Conservation (phyloP, 2,888 invertebrate species). For the Tolmerus cingulatus region DNA sequence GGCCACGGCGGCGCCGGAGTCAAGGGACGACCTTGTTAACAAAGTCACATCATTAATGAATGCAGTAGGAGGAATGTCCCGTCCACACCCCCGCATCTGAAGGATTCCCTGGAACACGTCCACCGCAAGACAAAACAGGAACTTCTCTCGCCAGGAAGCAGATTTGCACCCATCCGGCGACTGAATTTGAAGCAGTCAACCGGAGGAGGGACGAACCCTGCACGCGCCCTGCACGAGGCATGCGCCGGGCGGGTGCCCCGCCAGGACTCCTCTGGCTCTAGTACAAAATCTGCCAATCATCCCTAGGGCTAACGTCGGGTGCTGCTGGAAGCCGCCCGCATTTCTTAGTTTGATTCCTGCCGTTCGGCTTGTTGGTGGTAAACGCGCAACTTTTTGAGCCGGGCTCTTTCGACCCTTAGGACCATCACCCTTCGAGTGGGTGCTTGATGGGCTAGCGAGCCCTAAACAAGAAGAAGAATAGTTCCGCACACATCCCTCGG, state of each 20-base stretch:
- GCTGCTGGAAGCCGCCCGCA: not conserved
- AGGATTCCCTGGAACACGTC: not conserved
- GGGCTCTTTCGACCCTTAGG: not conserved
- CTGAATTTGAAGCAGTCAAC: not conserved
- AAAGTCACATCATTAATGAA: slow-evolving; percentile 38
- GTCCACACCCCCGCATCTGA: not conserved
- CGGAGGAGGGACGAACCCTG: not conserved
- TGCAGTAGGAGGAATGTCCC: not conserved
- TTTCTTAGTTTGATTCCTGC: not conserved
- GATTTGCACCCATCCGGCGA: slow-evolving; percentile 18
- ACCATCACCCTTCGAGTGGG: not conserved
- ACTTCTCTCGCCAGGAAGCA: not conserved
- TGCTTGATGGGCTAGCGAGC: not conserved
- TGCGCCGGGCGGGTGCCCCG: not conserved
- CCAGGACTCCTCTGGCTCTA: not conserved
- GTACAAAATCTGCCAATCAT: slow-evolving; percentile 33
- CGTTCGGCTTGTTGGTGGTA: not conserved
- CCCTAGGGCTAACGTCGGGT: not conserved
- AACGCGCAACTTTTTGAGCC: not conserved
- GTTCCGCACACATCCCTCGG: not conserved
- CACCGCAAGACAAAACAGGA: slow-evolving; percentile 3
- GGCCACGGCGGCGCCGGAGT: not conserved
- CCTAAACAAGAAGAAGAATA: not conserved
- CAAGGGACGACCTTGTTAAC: slow-evolving; percentile 27
- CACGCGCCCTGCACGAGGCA: not conserved